phyloP scores from a whole-genome alignment of 2,888 invertebrate genomes.

The Theodoxus fluviatilis region DNA sequence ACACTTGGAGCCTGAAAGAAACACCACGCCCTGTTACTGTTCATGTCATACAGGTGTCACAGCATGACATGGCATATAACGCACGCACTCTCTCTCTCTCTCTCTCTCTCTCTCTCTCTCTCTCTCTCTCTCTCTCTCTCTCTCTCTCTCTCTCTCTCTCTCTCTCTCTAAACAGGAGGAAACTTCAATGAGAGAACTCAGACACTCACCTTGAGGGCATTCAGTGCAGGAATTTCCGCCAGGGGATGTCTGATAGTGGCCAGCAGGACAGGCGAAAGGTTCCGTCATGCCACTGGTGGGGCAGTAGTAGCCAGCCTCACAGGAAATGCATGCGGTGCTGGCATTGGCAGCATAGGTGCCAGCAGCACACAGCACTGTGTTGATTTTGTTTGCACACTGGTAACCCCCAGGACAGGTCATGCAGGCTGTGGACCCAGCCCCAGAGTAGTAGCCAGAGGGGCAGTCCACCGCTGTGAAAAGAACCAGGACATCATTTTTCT shows the following conservation, averaged over 20 bases:
- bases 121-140: neutral
- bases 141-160: neutral
- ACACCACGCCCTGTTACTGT: neutral
- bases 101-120: too few relatives aligned
- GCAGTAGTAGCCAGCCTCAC: conserved; percentile 53
- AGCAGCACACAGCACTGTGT: conserved; percentile 39
- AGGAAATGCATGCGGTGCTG: conserved; percentile 41
- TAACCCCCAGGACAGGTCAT: conserved; percentile 55
- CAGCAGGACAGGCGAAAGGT: conserved; percentile 45
- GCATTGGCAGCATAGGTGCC: conserved; percentile 44
- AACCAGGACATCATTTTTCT: neutral
- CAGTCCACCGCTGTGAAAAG: conserved; percentile 40
- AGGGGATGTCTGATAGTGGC: conserved; percentile 46
- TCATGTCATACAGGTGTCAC: neutral
- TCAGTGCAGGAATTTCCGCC: conserved; percentile 45
- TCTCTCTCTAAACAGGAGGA: neutral
- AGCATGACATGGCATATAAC: neutral
- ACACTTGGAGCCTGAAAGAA: conserved; percentile 47
- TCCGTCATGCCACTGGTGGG: conserved; percentile 41
- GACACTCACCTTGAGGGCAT: conserved; percentile 53
- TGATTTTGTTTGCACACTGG: conserved; percentile 40
- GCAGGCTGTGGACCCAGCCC: conserved; percentile 45
- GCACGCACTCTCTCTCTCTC: too few relatives aligned
- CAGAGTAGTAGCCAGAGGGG: conserved; percentile 50
- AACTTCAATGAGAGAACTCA: neutral